A percentile compares a stretch with the other conserved stretches of the same genome.
Conservation (phyloP, 2,888 invertebrate genomes). For the Nematopogon swammerdamellus region DNA sequence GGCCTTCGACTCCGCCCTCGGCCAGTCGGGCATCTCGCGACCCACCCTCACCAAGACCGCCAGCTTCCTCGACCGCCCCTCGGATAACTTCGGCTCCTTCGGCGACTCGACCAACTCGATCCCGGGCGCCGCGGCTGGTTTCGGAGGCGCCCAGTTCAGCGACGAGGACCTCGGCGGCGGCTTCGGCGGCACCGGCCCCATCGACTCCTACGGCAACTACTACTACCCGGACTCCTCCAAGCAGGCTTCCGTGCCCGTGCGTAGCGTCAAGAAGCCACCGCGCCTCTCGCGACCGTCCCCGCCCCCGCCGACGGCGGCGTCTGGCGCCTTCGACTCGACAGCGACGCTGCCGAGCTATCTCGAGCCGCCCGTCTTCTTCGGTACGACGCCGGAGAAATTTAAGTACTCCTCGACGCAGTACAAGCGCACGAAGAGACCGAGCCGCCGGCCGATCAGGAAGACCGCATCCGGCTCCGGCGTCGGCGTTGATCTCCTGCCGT, state of each 20-base stretch:
- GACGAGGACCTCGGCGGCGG: conserved; percentile 27
- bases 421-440: conserved; percentile 35
- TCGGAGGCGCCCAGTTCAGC: conserved; percentile 24
- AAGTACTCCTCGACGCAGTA: conserved; percentile 29
- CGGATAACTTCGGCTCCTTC: conserved; percentile 30
- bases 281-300: conserved; percentile 24
- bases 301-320: too few relatives aligned
- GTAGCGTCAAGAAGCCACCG: conserved; percentile 34
- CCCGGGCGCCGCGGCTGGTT: conserved; percentile 26
- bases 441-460: conserved; percentile 40
- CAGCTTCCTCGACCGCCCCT: conserved; percentile 28
- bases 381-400: conserved; percentile 29
- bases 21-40: conserved; percentile 31
- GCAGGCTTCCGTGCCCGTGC: conserved; percentile 31
- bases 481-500: conserved; percentile 38
- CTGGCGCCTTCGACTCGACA: conserved; percentile 24
- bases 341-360: conserved; percentile 43
- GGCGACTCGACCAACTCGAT: conserved; percentile 35
- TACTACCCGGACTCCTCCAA: conserved; percentile 45
- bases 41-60: conserved; percentile 32
- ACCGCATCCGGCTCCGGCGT: conserved; percentile 35
- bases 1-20: conserved; percentile 37
- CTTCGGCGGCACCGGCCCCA: conserved; percentile 21
- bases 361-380: conserved; percentile 43
- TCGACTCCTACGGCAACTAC: conserved; percentile 42